Conservation (phyloP, 2,797 vertebrate genomes). For the Decapterus maruadsi region DNA sequence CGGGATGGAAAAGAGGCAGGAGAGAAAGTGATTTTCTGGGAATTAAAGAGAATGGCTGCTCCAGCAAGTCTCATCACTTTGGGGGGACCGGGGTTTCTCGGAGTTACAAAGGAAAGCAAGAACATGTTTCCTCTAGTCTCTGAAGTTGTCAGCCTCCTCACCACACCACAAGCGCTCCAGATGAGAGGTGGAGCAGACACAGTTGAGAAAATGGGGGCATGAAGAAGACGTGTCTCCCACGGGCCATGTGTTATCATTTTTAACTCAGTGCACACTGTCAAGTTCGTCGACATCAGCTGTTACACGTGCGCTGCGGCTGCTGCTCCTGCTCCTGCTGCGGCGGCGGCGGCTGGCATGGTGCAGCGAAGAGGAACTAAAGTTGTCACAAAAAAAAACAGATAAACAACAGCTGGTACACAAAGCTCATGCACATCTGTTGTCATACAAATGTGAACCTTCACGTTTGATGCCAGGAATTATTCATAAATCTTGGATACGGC, state of each 20-base stretch:
- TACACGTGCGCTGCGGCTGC: constrained; percentile 31
- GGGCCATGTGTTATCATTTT: constrained; percentile 70
- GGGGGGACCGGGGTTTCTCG: constrained; percentile 25
- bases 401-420: constrained; percentile 43
- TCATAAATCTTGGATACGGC: constrained; percentile 5
- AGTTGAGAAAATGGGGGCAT: constrained; percentile 70
- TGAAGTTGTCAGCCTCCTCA: constrained; percentile 63
- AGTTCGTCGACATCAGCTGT: constrained; percentile 71
- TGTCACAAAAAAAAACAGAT: background rate
- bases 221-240: constrained; percentile 59
- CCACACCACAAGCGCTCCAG: constrained; percentile 60
- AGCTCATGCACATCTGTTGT: background rate
- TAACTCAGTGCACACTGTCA: constrained; percentile 67
- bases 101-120: constrained; percentile 36
- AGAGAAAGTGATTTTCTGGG: constrained; percentile 49
- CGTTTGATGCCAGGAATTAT: constrained; percentile 15
- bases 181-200: constrained; percentile 69
- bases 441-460: background rate
- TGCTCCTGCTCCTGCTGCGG: no score
- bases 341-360: constrained; percentile 20
- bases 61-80: constrained; percentile 44
- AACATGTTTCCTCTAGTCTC: constrained; percentile 64
- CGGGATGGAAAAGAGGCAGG: constrained; percentile 26
- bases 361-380: constrained; percentile 17
- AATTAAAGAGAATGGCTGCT: constrained; percentile 49